Conservation (phyloP, 1,140 invertebrate genomes). For the Araneus ventricosus region DNA sequence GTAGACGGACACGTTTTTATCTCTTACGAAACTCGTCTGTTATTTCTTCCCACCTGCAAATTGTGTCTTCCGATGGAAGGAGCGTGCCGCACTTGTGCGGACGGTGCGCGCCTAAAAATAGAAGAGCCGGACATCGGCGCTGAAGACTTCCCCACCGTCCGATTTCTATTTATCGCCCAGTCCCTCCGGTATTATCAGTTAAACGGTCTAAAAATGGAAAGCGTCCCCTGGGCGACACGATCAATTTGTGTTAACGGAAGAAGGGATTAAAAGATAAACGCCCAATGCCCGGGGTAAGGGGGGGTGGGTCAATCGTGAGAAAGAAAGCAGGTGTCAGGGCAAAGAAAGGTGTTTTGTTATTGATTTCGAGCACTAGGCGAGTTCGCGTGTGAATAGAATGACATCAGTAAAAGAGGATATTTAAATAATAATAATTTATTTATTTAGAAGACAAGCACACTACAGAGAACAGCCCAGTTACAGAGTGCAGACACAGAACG, state of each 20-base stretch:
- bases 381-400: no score
- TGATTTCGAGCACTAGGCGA: neutral
- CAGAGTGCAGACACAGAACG: no score
- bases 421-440: no score
- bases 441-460: no score
- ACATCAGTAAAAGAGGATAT: no score
- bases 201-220: neutral
- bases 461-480: no score
- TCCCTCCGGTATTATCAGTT: neutral
- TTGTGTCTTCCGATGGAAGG: neutral
- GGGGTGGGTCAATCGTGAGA: neutral
- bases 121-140: neutral
- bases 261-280: neutral
- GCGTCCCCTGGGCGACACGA: neutral
- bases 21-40: neutral
- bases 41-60: neutral
- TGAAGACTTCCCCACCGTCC: neutral
- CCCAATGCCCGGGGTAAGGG: neutral
- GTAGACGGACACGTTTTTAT: neutral
- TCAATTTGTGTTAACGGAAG: neutral
- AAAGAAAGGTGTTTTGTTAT: neutral
- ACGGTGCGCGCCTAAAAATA: neutral
- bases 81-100: no score
- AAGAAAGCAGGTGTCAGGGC: neutral
- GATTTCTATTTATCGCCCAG: neutral